Conservation (phyloP, 2,797 vertebrate genomes). For the Etheostoma nigrum region DNA sequence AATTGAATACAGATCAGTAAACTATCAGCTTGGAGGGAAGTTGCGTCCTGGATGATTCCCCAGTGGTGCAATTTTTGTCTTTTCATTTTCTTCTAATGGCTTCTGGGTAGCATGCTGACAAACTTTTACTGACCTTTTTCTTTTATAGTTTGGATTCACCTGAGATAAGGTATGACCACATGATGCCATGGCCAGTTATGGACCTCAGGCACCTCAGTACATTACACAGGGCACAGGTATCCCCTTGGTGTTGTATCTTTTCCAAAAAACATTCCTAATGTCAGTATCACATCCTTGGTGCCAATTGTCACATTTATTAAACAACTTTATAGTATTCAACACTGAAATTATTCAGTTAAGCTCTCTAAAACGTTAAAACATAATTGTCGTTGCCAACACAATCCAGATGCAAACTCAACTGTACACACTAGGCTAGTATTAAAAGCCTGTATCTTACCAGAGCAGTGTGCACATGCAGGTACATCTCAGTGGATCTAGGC, state of each 20-base stretch:
- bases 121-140: slow-evolving; percentile 21
- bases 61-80: slow-evolving; percentile 21
- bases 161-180: slow-evolving; percentile 20
- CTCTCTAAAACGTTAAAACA: slow-evolving; percentile 10
- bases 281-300: slow-evolving; percentile 18
- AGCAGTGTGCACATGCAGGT: slow-evolving; percentile 8
- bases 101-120: slow-evolving; percentile 39
- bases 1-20: slow-evolving; percentile 38
- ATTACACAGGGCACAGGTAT: slow-evolving; percentile 43
- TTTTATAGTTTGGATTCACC: slow-evolving; percentile 25
- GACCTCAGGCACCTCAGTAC: slow-evolving; percentile 48
- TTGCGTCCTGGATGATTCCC: slow-evolving; percentile 8
- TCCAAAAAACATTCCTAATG: slow-evolving; percentile 27
- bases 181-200: slow-evolving; percentile 25
- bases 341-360: slow-evolving; percentile 8
- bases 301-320: slow-evolving; percentile 19
- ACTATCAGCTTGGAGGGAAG: slow-evolving; percentile 30
- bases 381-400: background rate
- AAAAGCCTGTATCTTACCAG: slow-evolving; percentile 6
- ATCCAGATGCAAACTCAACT: slow-evolving; percentile 21
- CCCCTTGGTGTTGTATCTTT: slow-evolving; percentile 25
- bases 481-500: background rate
- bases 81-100: slow-evolving; percentile 10
- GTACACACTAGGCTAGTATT: background rate
- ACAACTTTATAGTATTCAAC: slow-evolving; percentile 7